Base-by-base conservation (phyloP, 2,797 vertebrate genomes). In the Sorex maritimensis region DNA sequence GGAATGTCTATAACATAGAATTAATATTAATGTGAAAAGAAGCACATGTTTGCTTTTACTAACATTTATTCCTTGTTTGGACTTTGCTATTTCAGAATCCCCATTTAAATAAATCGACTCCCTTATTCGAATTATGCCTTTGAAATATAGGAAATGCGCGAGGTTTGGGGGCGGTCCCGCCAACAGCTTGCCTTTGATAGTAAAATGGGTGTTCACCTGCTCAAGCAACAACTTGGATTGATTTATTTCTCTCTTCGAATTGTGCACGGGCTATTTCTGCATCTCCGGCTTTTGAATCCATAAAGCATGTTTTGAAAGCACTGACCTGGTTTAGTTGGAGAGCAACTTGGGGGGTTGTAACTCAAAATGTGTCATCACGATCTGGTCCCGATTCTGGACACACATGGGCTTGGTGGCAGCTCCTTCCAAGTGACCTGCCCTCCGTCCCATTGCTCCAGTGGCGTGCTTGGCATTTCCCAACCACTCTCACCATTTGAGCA, bases 11-110 rank as follows among this genome's bases (percentile, higher is more conserved):
- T 82, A 65, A 77, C 28, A 75, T 19, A 28, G 24, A 90, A 41
- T 74, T 91, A 82, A 30, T 49, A 65, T 86, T 65, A 87, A 46
- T 6, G 9, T 38, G 71, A 91, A 49, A 82, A 63, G 46, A 83
- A 73, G 2, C 79, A 77, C 34, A 34, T 34, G 34, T 90, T 90
- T 92, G 72, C 69, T 86, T 85, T 93, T 81, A 61, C 69, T 77
- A 88, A 94, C 24, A 68, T 78, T 30, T 26, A 71, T 88, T 6
- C 83, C 55, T 67, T 41, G 1, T 61, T 77, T 87, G n/a, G 71
- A 81, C 28, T 41, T 30, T 17, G 34, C 34, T 86, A 14, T 68
- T 19, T 84, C 1, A 86, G 77, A 86, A 72, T 71, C 7, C 4
- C 9, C 12, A 55, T 69, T 80, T 69, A 61, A 24, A 94, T 88